Percentiles rank a stretch among this genome's conserved stretches.
These are phyloP conservation scores for Regulus satrapa DNA, from an alignment of 2,113 vertebrate genomes.

Conservation along the genomic window DNA sequence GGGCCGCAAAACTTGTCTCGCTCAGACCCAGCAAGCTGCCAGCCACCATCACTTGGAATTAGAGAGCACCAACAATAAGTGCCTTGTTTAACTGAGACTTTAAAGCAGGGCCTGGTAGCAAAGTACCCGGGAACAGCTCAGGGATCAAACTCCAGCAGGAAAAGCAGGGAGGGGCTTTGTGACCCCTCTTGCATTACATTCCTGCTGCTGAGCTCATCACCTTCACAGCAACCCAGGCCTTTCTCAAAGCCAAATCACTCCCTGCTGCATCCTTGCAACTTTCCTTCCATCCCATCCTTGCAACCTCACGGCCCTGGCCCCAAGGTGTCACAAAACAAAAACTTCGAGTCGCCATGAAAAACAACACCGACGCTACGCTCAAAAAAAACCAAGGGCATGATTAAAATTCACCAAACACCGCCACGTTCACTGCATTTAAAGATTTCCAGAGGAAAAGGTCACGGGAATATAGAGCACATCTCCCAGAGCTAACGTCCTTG, in stretches of 20 bases:
- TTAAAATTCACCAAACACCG: background rate
- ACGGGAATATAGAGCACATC: rapidly evolving
- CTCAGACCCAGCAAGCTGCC: background rate
- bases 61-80: background rate
- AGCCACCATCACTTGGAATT: background rate
- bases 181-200: background rate
- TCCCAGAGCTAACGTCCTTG: background rate
- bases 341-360: rapidly evolving
- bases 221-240: background rate
- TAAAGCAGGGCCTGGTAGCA: background rate
- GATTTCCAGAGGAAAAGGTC: background rate
- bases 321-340: background rate
- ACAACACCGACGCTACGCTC: background rate
- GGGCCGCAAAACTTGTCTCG: background rate
- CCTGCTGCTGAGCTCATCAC: background rate
- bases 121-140: background rate
- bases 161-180: background rate
- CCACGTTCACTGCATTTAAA: background rate
- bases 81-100: background rate
- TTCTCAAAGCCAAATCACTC: background rate
- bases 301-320: rapidly evolving
- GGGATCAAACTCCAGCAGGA: background rate
- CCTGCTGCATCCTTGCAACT: background rate
- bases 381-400: background rate
- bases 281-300: background rate